Evolutionary conservation across 1,140 invertebrate species (phyloP).

Genomic region (Bathynomus jamesi): DNA sequence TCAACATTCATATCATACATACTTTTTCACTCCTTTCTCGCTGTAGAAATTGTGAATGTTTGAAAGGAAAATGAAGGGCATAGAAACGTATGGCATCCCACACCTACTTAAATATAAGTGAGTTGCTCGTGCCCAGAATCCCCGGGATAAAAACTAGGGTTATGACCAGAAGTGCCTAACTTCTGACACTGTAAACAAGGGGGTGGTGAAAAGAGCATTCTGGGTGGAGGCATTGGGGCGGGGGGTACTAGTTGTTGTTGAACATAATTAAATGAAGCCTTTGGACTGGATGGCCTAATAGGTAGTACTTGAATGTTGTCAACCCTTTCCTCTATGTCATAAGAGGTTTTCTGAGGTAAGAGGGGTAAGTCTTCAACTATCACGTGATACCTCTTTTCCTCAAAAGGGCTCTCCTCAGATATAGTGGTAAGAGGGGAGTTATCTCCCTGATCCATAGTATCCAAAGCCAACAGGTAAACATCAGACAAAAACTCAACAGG

Average conservation of each 20-base stretch:
- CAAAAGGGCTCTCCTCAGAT: neutral
- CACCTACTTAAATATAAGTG: too few species aligned
- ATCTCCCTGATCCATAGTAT: neutral
- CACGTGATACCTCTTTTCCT: neutral
- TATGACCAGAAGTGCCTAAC: too few species aligned
- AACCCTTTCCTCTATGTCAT: too few species aligned
- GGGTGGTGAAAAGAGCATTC: neutral
- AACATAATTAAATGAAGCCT: too few species aligned
- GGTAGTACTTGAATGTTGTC: neutral
- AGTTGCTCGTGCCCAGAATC: too few species aligned
- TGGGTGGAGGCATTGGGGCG: neutral
- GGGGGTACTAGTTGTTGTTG: neutral
- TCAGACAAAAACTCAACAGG: slow-evolving; percentile 4
- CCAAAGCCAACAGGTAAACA: slow-evolving; percentile 58
- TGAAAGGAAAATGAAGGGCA: too few species aligned
- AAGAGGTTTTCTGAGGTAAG: neutral
- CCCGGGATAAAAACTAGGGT: too few species aligned
- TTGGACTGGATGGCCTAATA: neutral
- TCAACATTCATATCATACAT: too few species aligned
- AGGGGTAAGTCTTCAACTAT: neutral
- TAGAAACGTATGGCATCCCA: too few species aligned
- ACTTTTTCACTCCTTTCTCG: too few species aligned
- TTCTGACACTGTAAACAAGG: neutral
- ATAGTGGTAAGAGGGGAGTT: neutral
- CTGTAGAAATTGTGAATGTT: too few species aligned